A percentile compares a stretch with the other conserved stretches of the same genome.
Evolutionary conservation across 2,888 invertebrate species (phyloP).

Genomic region (Luperina nickerlii): DNA sequence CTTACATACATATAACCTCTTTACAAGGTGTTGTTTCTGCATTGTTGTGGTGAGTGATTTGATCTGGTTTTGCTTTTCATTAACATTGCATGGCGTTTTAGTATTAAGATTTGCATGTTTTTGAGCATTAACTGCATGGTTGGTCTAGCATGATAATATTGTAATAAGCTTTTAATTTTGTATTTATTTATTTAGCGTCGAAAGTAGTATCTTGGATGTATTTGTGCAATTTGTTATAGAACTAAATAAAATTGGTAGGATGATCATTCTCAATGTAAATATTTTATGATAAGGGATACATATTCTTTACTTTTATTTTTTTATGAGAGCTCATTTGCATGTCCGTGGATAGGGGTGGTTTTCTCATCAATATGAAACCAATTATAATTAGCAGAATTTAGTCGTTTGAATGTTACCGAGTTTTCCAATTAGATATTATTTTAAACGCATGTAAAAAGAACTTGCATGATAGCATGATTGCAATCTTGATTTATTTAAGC

Average conservation of each 20-base stretch:
- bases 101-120: conserved; percentile 46
- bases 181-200: not conserved
- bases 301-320: not conserved
- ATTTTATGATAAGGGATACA: not conserved
- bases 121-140: conserved; percentile 24
- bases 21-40: conserved; percentile 57
- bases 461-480: conserved; percentile 34
- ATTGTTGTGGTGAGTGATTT: conserved; percentile 78
- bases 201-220: not conserved
- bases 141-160: not conserved
- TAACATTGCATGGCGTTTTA: conserved; percentile 62
- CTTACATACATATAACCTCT: conserved; percentile 16
- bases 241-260: not conserved
- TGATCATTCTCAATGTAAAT: not conserved
- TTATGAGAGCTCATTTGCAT: not conserved
- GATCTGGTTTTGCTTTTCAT: conserved; percentile 61
- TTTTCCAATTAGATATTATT: not conserved
- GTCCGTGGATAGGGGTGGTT: no score
- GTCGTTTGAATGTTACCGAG: not conserved
- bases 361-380: not conserved
- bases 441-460: conserved; percentile 8
- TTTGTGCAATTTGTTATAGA: not conserved
- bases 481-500: not conserved
- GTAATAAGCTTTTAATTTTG: not conserved
- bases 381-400: not conserved